A percentile compares a stretch with the other conserved stretches of the same genome.
Evolutionary conservation across 2,888 invertebrate genomes (phyloP).

Genomic region (Eupithecia subfuscata): DNA sequence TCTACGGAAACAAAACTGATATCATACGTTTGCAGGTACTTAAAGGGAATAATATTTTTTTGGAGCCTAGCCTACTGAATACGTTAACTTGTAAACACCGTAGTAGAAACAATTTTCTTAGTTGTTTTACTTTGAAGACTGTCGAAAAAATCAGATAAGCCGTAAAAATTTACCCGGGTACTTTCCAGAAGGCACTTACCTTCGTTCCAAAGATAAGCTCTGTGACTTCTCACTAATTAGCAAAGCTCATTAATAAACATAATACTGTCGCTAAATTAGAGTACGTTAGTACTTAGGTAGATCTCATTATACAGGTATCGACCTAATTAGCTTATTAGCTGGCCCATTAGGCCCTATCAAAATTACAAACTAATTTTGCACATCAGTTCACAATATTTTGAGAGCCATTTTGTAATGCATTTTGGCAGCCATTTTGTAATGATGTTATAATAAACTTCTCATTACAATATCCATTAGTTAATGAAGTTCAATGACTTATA

Average conservation of each 20-base stretch:
- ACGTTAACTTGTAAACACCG: background rate
- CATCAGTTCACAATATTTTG: constrained; percentile 5
- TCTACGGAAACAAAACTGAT: no score
- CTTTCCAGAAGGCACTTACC: background rate
- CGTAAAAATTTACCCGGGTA: background rate
- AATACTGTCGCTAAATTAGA: background rate
- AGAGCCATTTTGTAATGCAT: background rate
- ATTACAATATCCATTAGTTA: constrained; percentile 8
- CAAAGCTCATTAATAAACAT: background rate
- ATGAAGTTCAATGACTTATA: constrained; percentile 2
- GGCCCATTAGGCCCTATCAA: constrained; percentile 10
- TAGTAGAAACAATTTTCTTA: background rate
- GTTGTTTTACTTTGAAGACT: background rate
- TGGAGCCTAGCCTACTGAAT: no score
- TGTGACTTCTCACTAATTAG: background rate
- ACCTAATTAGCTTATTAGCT: constrained; percentile 1
- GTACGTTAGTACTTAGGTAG: background rate
- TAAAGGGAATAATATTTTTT: no score
- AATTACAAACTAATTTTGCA: constrained; percentile 5
- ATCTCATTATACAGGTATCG: constrained; percentile 5
- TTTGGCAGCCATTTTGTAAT: constrained; percentile 1
- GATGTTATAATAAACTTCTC: background rate
- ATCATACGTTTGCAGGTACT: no score
- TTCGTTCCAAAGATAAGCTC: background rate
- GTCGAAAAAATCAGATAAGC: background rate